phyloP scores from a whole-genome alignment of 2,113 vertebrate species.

The Tragulus kanchil region DNA sequence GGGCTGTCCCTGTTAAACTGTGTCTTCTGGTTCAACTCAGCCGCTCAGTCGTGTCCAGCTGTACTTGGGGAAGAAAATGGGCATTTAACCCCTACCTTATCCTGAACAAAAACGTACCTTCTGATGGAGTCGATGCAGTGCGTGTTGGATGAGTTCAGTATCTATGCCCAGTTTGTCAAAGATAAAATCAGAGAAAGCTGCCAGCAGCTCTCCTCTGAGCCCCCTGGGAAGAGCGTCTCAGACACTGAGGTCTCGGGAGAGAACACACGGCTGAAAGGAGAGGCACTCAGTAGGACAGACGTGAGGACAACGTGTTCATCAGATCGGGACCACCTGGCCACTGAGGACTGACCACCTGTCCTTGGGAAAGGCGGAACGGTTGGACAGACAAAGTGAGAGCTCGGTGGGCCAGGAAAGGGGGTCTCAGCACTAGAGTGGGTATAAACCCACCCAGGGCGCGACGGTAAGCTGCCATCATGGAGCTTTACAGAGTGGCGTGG shows the following conservation, averaged over 20 bases:
- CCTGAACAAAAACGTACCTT: not conserved
- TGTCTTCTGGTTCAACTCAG: not conserved
- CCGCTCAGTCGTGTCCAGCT: not conserved
- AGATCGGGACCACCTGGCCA: fast-evolving
- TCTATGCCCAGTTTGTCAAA: not conserved
- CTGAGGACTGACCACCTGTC: fast-evolving
- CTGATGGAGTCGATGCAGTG: not conserved
- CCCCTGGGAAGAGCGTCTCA: not conserved
- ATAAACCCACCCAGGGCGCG: too few species aligned
- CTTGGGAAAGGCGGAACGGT: not conserved
- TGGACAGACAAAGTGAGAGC: not conserved
- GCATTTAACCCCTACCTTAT: not conserved
- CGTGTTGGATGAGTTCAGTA: not conserved
- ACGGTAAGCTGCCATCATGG: fast-evolving
- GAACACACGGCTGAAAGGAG: fast-evolving
- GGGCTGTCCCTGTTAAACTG: fast-evolving
- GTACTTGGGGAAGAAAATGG: not conserved
- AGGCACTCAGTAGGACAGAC: fast-evolving
- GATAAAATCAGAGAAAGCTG: not conserved
- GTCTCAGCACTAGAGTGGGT: too few species aligned
- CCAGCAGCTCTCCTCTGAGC: not conserved
- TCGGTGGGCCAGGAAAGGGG: not conserved
- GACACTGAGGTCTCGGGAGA: not conserved
- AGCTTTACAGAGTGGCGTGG: not conserved
- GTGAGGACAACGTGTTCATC: fast-evolving